Conservation (phyloP, 37 sponge, comb jelly and placozoan species). For the Crambe crambe region DNA sequence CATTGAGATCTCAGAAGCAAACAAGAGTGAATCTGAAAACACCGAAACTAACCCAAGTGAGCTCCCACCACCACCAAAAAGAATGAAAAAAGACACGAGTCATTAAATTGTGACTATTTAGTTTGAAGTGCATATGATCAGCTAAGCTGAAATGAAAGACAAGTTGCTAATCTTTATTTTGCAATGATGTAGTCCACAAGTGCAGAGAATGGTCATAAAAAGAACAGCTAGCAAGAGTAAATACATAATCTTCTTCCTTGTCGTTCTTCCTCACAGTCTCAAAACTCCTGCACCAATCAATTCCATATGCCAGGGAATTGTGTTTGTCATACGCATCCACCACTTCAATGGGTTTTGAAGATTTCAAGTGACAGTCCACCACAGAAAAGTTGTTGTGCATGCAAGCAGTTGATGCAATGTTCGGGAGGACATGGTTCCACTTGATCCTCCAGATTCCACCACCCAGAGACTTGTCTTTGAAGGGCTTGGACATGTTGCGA, state of each 20-base stretch:
- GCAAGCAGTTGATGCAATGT: constrained; percentile 57
- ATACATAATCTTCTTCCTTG: neutral
- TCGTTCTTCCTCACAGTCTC: neutral
- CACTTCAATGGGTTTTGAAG: constrained; percentile 8
- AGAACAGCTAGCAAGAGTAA: constrained; percentile 76
- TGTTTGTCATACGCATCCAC: constrained; percentile 56
- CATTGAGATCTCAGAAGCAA: neutral
- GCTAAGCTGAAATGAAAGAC: neutral
- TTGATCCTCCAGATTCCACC: constrained; percentile 96
- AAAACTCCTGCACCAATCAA: constrained; percentile 65
- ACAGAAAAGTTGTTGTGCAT: constrained; percentile 77
- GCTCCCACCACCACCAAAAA: constrained; percentile 4
- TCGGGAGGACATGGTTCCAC: constrained; percentile 56
- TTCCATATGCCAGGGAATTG: constrained; percentile 75
- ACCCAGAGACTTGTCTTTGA: constrained; percentile 58
- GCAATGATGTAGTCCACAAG: constrained; percentile 55
- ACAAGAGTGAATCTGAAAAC: neutral
- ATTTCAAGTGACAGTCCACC: constrained; percentile 7
- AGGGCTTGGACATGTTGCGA: constrained; percentile 52
- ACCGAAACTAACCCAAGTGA: neutral
- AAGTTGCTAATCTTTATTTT: neutral
- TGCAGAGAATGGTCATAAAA: constrained; percentile 88
- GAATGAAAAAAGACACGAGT: neutral
- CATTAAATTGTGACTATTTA: neutral
- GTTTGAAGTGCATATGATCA: neutral